Base-by-base conservation (phyloP, 2,797 vertebrate genomes). In the Cygnus olor region DNA sequence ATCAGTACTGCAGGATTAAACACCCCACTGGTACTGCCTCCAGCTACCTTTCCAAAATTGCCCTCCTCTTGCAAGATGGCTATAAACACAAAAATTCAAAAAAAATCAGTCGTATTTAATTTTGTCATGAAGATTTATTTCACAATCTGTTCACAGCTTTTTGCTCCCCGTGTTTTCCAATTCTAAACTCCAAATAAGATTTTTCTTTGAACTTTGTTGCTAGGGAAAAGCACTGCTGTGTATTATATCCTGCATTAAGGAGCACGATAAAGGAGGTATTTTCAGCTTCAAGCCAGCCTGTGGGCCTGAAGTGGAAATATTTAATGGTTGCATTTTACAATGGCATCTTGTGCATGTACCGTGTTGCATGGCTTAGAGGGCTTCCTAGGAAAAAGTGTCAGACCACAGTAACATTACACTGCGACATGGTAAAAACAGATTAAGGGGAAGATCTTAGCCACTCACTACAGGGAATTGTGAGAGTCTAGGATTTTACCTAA, bases 141-240 rank as follows among this genome's bases (percentile, higher is more conserved):
- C 79, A 45, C 17, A 78, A 38, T 10, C 34, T 73, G 12, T 61
- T 57, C 25, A 45, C 9, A 22, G 4, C 2, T 88, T 82, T 78
- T 70, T 61, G 8, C 9, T 83, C 16, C 65, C 28, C n/a, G 6
- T 32, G 8, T 82, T 94, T 96, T 80, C n/a, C 49, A 85, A 4
- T 83, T 71, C 65, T 58, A 49, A 82, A 80, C 15, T 78, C 24
- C 49, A 85, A 56, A 85, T 14, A 68, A 53, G 21, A 68, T 45
- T 83, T 88, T 92, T 74, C 32, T 69, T 68, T 71, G 68, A 74
- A 80, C 28, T 77, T 82, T 12, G 12, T 87, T 95, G 81, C 74
- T 88, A 69, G 57, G 70, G 70, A 83, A 65, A 80, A 69, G 28
- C 17, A 54, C 12, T 64, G 42, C 49, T 90, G n/a, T 53, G 9